Evolutionary conservation across 37 sponge, comb jelly and placozoan genomes (phyloP).

Genomic region (Hexactinellida sp.): DNA sequence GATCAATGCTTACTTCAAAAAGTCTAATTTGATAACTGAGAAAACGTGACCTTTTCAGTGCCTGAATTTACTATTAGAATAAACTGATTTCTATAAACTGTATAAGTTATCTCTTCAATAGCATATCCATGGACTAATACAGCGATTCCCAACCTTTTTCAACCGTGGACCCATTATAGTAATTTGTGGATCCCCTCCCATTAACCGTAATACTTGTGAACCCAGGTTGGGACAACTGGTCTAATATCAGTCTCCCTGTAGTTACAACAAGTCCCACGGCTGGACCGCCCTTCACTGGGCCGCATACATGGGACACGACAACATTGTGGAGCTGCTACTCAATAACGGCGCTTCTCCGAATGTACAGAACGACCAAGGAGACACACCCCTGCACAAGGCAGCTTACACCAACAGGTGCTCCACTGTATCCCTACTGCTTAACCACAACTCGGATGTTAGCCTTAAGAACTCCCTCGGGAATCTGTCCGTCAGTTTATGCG

Average conservation of each 20-base stretch:
- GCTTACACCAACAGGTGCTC: not conserved
- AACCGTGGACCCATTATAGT: too few species aligned
- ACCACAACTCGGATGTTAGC: not conserved
- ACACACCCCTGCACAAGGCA: slow-evolving; percentile 1
- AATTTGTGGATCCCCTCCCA: too few species aligned
- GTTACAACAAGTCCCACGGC: not conserved
- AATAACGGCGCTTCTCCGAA: not conserved
- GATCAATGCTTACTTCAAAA: too few species aligned
- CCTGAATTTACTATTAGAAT: too few species aligned
- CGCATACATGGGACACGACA: not conserved
- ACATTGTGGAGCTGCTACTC: not conserved
- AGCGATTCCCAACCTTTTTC: too few species aligned
- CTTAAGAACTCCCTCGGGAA: not conserved
- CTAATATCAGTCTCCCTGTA: not conserved
- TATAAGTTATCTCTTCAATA: too few species aligned
- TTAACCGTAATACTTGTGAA: too few species aligned
- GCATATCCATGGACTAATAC: too few species aligned
- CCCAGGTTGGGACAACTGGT: too few species aligned
- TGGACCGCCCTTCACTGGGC: not conserved
- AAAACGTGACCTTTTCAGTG: too few species aligned
- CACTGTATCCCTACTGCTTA: not conserved
- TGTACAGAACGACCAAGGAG: not conserved
- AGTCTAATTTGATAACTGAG: too few species aligned
- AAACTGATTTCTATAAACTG: too few species aligned
- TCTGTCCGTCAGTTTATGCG: not conserved